Conservation (phyloP, 64 coral and sea anemone species). For the Trachythela sp. region DNA sequence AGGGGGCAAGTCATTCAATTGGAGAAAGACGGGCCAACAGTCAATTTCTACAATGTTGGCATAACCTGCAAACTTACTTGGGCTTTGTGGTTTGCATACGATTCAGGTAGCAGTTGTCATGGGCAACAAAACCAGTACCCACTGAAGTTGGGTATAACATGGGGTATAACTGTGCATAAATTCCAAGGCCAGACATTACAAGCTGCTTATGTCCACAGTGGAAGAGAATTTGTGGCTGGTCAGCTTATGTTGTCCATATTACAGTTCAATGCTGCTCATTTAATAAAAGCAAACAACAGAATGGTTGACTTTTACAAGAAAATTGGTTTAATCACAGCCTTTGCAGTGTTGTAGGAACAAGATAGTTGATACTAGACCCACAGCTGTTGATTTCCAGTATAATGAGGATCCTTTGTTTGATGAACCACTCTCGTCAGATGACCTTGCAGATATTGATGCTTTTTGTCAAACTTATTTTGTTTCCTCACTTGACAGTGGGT, state of each 20-base stretch:
- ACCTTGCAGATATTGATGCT: not conserved
- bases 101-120: conserved; percentile 1
- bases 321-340: not conserved
- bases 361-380: not conserved
- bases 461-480: not conserved
- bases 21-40: not conserved
- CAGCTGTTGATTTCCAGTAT: not conserved
- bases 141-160: conserved; percentile 29
- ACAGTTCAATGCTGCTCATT: conserved; percentile 20
- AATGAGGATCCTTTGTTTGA: not conserved
- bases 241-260: conserved; percentile 46
- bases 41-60: not conserved
- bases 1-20: not conserved
- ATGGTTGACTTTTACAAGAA: not conserved
- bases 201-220: conserved; percentile 3
- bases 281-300: not conserved
- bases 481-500: not conserved
- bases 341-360: not conserved
- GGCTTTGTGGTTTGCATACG: conserved; percentile 3
- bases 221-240: conserved; percentile 48
- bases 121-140: conserved; percentile 36
- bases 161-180: conserved; percentile 63
- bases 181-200: conserved; percentile 36
- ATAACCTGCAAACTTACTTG: not conserved
- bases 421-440: not conserved